These are phyloP conservation scores for Chelon auratus DNA, from an alignment of 2,797 vertebrate species.

Conservation along the genomic window DNA sequence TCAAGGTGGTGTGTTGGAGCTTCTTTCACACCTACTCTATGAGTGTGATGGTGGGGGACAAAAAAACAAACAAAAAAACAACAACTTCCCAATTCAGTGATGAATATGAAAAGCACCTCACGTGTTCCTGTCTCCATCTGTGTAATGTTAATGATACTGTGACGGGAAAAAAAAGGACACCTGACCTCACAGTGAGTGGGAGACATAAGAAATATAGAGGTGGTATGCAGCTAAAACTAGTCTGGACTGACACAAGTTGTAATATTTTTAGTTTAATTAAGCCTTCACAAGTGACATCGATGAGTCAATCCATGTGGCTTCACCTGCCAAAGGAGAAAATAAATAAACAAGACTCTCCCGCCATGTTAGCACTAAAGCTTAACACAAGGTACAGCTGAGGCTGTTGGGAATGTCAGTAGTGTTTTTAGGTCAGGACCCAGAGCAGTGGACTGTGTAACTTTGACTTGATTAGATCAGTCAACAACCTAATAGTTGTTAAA, in stretches of 20 bases:
- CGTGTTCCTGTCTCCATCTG: constrained; percentile 16
- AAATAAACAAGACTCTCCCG: not conserved
- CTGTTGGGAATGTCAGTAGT: not conserved
- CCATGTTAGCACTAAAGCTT: not conserved
- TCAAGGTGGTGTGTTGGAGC: constrained; percentile 1
- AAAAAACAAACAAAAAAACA: no score
- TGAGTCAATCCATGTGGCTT: constrained; percentile 5
- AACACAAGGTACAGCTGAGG: not conserved
- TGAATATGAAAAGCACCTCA: constrained; percentile 18
- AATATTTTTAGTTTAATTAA: not conserved
- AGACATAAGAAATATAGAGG: not conserved
- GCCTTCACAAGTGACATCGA: constrained; percentile 3
- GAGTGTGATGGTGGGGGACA: constrained; percentile 2
- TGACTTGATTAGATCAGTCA: not conserved
- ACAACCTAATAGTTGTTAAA: no score
- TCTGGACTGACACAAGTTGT: not conserved
- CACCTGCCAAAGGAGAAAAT: not conserved
- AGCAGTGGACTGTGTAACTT: not conserved
- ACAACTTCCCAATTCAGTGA: not conserved
- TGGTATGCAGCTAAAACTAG: constrained; percentile 6
- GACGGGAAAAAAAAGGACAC: not conserved
- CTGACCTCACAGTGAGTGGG: not conserved
- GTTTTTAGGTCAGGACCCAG: no score
- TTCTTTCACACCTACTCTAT: constrained; percentile 26
- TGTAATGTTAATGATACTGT: not conserved